Conservation (phyloP, 2,888 invertebrate species). For the Germaria angustata region DNA sequence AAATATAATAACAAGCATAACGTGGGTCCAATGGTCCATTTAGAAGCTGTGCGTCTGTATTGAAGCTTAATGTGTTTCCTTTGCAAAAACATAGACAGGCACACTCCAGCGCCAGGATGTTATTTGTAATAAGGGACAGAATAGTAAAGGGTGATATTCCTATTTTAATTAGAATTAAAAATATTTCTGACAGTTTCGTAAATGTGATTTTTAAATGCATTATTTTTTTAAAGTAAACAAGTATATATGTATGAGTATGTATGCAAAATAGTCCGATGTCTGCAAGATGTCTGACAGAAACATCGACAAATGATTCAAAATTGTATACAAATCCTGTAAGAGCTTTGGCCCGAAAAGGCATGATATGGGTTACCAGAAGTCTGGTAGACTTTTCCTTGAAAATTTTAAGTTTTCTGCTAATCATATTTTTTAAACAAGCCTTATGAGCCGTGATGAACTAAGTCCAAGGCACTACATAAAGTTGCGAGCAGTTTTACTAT, state of each 20-base stretch:
- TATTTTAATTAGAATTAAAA: conserved; percentile 51
- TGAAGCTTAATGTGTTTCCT: conserved; percentile 38
- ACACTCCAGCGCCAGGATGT: conserved; percentile 13
- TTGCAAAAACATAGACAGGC: background rate
- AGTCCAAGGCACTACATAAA: no score
- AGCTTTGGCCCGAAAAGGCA: no score
- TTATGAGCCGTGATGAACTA: no score
- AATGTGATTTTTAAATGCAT: background rate
- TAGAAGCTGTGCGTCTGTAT: conserved; percentile 28
- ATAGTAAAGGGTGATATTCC: conserved; percentile 16
- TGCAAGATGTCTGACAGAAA: no score
- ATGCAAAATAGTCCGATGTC: no score
- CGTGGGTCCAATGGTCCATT: conserved; percentile 9
- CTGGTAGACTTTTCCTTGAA: no score
- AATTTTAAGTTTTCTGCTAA: no score
- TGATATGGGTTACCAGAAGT: no score
- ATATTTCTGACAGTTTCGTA: conserved; percentile 25
- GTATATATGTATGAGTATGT: background rate
- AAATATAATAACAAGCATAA: background rate
- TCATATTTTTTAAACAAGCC: no score
- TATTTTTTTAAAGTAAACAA: background rate
- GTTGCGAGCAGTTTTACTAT: no score
- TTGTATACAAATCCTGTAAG: no score
- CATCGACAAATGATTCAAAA: no score
- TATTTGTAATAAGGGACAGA: conserved; percentile 19